These are phyloP conservation scores for Desmophyllum pertusum DNA, from an alignment of 92 coral and sea anemone genomes.

Conservation along the genomic window DNA sequence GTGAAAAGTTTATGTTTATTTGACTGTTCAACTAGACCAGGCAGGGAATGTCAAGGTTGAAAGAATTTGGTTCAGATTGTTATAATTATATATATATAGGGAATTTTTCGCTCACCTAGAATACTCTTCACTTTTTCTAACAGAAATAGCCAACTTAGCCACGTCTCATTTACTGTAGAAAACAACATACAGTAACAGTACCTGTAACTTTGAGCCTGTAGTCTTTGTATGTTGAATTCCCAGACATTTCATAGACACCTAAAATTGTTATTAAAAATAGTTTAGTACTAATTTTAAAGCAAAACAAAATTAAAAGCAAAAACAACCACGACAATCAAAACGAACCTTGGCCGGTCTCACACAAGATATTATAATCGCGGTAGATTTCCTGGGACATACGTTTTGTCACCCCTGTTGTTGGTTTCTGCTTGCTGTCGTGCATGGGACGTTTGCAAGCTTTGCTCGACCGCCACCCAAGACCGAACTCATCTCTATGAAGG, in stretches of 20 bases:
- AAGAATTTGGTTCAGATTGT: neutral
- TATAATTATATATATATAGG: too few relatives aligned
- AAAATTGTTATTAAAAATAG: neutral
- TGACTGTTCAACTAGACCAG: neutral
- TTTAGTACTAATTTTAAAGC: neutral
- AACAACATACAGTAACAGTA: neutral
- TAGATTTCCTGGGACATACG: slow-evolving; percentile 6
- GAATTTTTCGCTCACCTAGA: too few relatives aligned
- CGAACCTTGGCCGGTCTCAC: slow-evolving; percentile 22
- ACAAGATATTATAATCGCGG: neutral
- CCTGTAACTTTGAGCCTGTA: neutral
- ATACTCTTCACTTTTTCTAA: neutral
- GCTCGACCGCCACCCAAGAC: slow-evolving; percentile 1
- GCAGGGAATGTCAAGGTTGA: neutral
- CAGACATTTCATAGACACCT: slow-evolving; percentile 19
- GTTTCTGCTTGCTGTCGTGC: slow-evolving; percentile 27
- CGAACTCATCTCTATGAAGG: slow-evolving; percentile 2
- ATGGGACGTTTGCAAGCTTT: neutral
- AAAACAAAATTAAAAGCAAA: neutral
- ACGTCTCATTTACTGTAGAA: too few relatives aligned
- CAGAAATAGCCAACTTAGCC: neutral
- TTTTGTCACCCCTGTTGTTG: slow-evolving; percentile 4
- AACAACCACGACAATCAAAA: neutral
- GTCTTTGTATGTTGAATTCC: slow-evolving; percentile 4
- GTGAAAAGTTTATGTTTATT: neutral